Conservation (phyloP, 1,140 invertebrate species). For the Musca vetustissima region DNA sequence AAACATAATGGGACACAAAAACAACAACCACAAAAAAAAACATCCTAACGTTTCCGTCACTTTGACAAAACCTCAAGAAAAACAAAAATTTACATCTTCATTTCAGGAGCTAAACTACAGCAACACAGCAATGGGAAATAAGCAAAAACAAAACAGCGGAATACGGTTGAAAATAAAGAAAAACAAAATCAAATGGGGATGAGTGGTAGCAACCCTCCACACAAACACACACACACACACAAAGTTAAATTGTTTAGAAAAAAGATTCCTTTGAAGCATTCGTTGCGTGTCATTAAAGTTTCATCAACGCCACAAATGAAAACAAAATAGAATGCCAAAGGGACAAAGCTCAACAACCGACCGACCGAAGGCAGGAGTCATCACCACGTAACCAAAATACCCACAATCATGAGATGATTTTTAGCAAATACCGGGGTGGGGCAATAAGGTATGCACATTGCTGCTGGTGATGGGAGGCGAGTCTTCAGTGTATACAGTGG, state of each 20-base stretch:
- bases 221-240: not conserved
- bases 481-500: no score
- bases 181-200: not conserved
- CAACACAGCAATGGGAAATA: not conserved
- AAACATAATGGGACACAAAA: no score
- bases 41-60: not conserved
- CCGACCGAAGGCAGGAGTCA: no score
- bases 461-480: no score
- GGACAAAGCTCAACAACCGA: not conserved
- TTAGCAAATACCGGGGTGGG: not conserved
- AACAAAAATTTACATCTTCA: constrained; percentile 12
- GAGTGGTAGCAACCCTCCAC: not conserved
- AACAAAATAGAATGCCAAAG: constrained; percentile 21
- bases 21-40: not conserved
- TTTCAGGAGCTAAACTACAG: not conserved
- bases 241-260: constrained; percentile 28
- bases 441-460: not conserved
- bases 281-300: constrained; percentile 31
- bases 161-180: not conserved
- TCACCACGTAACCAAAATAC: no score
- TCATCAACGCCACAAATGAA: constrained; percentile 25
- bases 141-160: not conserved
- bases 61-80: constrained; percentile 12
- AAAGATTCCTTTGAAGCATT: constrained; percentile 23
- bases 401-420: no score